Evolutionary conservation across 2,113 vertebrate genomes (phyloP).

Genomic region (Calyptomena viridis): DNA sequence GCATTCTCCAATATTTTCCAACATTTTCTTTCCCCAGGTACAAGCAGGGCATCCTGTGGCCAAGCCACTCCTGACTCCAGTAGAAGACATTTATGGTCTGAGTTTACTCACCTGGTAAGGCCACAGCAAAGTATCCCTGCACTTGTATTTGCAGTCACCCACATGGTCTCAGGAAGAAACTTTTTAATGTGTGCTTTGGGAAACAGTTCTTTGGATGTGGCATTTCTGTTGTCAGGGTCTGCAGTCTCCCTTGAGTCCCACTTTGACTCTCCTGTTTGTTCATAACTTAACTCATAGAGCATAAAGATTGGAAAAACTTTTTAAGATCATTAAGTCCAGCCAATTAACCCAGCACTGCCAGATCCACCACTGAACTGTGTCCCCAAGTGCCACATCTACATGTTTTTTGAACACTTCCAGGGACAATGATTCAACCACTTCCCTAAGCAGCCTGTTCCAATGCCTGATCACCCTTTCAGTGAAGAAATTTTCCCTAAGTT

Average conservation of each 20-base stretch:
- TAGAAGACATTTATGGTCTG: conserved; percentile 27
- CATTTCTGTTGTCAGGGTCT: neutral
- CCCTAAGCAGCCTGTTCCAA: neutral
- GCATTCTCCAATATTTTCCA: neutral
- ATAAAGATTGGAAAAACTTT: neutral
- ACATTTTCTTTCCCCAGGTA: conserved; percentile 49
- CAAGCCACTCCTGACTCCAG: neutral
- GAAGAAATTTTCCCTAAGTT: neutral
- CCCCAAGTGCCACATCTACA: neutral
- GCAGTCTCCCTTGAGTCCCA: neutral
- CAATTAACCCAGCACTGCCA: neutral
- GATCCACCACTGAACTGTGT: neutral
- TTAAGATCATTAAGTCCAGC: neutral
- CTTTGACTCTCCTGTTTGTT: neutral
- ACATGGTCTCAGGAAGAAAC: neutral
- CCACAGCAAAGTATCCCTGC: neutral
- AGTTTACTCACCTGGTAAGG: conserved; percentile 63
- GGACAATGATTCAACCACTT: neutral
- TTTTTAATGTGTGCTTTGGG: neutral
- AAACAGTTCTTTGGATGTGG: neutral
- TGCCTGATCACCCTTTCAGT: neutral
- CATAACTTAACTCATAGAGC: neutral
- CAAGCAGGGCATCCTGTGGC: neutral
- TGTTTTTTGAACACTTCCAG: neutral
- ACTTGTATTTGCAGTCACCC: neutral